Evolutionary conservation across 1,140 invertebrate genomes (phyloP).

Genomic region (Metopolophium dirhodum): DNA sequence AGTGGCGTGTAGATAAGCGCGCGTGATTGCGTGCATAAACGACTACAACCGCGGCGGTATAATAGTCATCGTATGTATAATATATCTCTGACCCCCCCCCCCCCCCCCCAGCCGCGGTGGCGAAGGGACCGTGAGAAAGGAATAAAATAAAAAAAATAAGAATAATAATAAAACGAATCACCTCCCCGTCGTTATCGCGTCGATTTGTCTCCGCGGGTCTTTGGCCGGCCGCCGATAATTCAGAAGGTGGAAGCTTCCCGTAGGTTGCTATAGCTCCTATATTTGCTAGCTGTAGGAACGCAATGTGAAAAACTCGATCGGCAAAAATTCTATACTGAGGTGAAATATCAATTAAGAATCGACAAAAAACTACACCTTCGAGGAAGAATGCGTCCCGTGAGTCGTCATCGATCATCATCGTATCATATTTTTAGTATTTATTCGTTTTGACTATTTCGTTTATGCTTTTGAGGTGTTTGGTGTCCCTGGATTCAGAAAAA

Average conservation of each 20-base stretch:
- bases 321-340: background rate
- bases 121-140: background rate
- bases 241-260: background rate
- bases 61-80: background rate
- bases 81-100: background rate
- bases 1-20: slow-evolving; percentile 38
- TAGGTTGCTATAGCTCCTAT: background rate
- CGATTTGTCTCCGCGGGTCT: slow-evolving; percentile 35
- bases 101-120: background rate
- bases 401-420: too few relatives aligned
- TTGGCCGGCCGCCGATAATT: background rate
- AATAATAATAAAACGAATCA: slow-evolving; percentile 31
- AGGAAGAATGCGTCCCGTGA: too few relatives aligned
- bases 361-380: too few relatives aligned
- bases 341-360: background rate
- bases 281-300: background rate
- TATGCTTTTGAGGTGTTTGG: too few relatives aligned
- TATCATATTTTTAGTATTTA: too few relatives aligned
- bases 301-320: background rate
- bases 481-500: too few relatives aligned
- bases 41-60: background rate
- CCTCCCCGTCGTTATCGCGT: slow-evolving; percentile 29
- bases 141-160: background rate
- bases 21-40: slow-evolving; percentile 43
- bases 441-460: too few relatives aligned